Base-by-base conservation (phyloP, 2,888 invertebrate species). In the Heteropelma amictum region DNA sequence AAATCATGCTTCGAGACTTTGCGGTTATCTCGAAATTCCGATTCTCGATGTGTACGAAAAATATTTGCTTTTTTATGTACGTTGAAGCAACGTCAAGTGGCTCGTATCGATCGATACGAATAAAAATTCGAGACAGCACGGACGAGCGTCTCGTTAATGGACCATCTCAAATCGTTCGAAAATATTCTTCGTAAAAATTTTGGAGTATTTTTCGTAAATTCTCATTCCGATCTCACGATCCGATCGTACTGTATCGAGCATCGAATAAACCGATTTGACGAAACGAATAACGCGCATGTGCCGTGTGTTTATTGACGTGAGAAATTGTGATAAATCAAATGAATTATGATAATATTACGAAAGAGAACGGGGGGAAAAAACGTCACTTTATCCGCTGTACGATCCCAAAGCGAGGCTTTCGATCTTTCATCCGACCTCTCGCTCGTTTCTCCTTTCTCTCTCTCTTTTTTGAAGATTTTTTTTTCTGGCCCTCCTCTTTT, bases 311-410 rank as follows among this genome's bases (percentile, higher is more conserved):
- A 58, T 51, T 30, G 53, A 53, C 30, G 64, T 58, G 35, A 71
- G 61, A 21, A 49, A 71, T 67, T 56, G 47, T 54, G 60, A 64
- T 23, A 56, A 67, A 75, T 67, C 17, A 63, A n/a, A 65, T 64
- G 58, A 64, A 69, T 51, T 47, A 64, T 23, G 58, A 42, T 54
- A 54, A 54, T 61, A 35, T 64, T 35, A 40, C n/a, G n/a, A n/a
- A 45, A 14, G 47, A 21, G 26, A 42, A 68, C 10, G 33, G 33
- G 54, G 26, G 40, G 17, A 35, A 47, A 56, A 56, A 54, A 17
- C 76, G 75, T 81, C 77, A 80, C 78, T 82, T 74, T 80, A 82
- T 82, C 82, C 79, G 69, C 69, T 53, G 72, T 65, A 60, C 68
- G 64, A 77, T 68, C 73, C 70, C 42, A 53, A 58, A 30, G 40